Evolutionary conservation across 2,888 invertebrate genomes (phyloP).

Genomic region (Sphaeridia pumilis): DNA sequence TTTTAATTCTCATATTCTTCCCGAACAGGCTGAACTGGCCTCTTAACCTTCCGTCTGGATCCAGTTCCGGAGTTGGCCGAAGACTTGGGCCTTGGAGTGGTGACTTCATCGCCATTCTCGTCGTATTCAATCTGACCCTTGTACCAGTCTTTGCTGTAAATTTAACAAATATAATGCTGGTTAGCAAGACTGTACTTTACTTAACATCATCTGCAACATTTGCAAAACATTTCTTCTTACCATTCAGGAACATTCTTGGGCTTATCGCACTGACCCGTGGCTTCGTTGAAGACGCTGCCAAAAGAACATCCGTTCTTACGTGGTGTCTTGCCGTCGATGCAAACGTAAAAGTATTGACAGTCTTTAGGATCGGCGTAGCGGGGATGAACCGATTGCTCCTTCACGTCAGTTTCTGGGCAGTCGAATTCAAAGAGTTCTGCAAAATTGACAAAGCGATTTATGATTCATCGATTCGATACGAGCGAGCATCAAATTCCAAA

Average conservation of each 20-base stretch:
- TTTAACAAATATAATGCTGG: slow-evolving; percentile 16
- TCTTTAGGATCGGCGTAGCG: slow-evolving; percentile 68
- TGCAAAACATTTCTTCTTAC: slow-evolving; percentile 44
- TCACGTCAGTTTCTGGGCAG: slow-evolving; percentile 56
- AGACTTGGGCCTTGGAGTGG: slow-evolving; percentile 54
- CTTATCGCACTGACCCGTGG: slow-evolving; percentile 67
- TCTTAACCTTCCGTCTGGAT: slow-evolving; percentile 20
- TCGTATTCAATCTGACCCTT: slow-evolving; percentile 70
- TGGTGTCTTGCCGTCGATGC: slow-evolving; percentile 74
- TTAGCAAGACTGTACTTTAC: no score
- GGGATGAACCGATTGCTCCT: slow-evolving; percentile 48
- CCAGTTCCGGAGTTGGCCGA: slow-evolving; percentile 1
- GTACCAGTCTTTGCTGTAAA: slow-evolving; percentile 73
- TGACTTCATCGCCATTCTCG: slow-evolving; percentile 48
- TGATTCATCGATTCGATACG: background rate
- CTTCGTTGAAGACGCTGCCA: slow-evolving; percentile 79
- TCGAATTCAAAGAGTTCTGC: slow-evolving; percentile 70
- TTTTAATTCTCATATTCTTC: background rate
- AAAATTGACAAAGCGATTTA: slow-evolving; percentile 2
- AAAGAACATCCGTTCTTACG: slow-evolving; percentile 63
- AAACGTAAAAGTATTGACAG: slow-evolving; percentile 59
- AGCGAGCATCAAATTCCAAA: background rate
- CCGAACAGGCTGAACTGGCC: slow-evolving; percentile 12
- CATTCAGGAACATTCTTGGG: slow-evolving; percentile 79
- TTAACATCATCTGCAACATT: background rate